Conservation (phyloP, 2,113 vertebrate genomes). For the Vicugna pacos region DNA sequence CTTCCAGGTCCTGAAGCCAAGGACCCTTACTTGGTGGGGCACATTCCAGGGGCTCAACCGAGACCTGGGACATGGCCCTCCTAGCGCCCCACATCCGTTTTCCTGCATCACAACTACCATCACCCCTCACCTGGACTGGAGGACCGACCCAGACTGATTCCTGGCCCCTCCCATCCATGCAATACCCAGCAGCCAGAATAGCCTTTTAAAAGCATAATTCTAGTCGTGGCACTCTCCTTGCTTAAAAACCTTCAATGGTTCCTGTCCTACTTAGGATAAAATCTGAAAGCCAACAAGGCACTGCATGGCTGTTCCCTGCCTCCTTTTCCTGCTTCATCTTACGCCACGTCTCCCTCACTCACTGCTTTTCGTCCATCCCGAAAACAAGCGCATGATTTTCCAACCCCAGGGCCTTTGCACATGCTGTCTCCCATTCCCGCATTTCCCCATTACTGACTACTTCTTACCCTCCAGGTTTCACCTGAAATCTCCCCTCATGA, state of each 20-base stretch:
- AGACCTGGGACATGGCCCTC: too few relatives aligned
- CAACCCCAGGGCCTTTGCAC: not conserved
- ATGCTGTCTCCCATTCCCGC: not conserved
- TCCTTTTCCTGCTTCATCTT: not conserved
- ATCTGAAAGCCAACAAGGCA: not conserved
- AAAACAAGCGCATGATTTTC: not conserved
- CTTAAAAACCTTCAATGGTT: not conserved
- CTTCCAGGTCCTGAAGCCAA: too few relatives aligned
- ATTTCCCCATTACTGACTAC: not conserved
- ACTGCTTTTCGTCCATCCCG: not conserved
- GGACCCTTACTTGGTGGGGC: too few relatives aligned
- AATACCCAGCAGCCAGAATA: not conserved
- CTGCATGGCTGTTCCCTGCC: not conserved
- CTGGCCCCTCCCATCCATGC: not conserved
- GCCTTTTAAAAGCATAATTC: not conserved
- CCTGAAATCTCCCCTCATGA: not conserved
- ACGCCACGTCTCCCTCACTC: not conserved
- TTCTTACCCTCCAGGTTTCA: not conserved
- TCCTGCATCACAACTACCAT: not conserved
- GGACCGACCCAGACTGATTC: not conserved
- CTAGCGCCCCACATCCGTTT: too few relatives aligned
- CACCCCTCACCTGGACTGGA: not conserved
- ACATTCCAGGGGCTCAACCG: too few relatives aligned
- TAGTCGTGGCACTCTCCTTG: not conserved
- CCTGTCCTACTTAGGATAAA: not conserved